Evolutionary conservation across 1,140 invertebrate species (phyloP).

Genomic region (Meloidogyne chitwoodi): DNA sequence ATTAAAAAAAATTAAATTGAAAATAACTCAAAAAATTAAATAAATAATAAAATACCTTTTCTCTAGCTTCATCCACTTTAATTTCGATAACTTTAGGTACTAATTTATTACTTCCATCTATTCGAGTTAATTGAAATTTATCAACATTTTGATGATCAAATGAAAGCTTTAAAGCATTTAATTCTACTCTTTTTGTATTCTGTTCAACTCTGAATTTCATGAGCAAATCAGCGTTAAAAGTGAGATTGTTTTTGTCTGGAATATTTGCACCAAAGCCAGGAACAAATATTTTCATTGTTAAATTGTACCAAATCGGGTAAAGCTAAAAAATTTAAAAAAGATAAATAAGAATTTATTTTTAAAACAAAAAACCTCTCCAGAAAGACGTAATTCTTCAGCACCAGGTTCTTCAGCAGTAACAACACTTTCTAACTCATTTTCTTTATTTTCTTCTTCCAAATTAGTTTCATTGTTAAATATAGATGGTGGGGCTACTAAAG

Average conservation of each 20-base stretch:
- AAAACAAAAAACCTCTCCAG: conserved; percentile 17
- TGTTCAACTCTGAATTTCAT: conserved; percentile 43
- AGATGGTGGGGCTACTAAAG: not conserved
- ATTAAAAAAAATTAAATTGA: too few relatives aligned
- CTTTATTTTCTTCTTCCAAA: not conserved
- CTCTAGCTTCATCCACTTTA: conserved; percentile 8
- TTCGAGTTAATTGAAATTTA: not conserved
- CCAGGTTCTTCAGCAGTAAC: conserved; percentile 24
- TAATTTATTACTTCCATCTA: not conserved
- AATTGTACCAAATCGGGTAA: conserved; percentile 45
- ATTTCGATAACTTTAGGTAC: not conserved
- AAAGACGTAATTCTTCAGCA: conserved; percentile 40
- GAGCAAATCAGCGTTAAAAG: conserved; percentile 43
- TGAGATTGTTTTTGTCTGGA: conserved; percentile 40
- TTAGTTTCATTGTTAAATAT: conserved; percentile 1
- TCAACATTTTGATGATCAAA: conserved; percentile 17
- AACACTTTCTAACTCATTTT: not conserved
- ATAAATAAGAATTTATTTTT: not conserved
- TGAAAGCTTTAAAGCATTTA: conserved; percentile 44
- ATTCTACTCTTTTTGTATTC: conserved; percentile 34
- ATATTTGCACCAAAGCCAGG: conserved; percentile 40
- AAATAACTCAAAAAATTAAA: not conserved
- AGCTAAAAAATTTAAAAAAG: conserved; percentile 13
- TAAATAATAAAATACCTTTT: conserved; percentile 11
- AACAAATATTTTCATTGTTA: conserved; percentile 46